Conservation (phyloP, 2,797 vertebrate species). For the Falco berigora region DNA sequence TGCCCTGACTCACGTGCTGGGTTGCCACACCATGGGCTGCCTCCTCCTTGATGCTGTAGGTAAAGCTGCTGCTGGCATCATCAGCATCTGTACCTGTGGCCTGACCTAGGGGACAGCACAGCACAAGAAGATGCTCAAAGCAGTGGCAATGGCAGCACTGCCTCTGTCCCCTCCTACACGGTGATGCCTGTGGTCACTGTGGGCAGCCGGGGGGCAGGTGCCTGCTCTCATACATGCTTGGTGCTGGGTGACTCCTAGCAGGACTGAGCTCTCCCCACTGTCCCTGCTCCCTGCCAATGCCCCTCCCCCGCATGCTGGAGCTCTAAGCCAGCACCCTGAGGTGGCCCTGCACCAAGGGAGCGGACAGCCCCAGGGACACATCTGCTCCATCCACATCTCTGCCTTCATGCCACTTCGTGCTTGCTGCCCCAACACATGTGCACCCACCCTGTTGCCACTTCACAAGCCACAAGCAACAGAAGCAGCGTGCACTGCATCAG, state of each 20-base stretch:
- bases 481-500: fast-evolving
- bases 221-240: not conserved
- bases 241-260: not conserved
- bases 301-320: not conserved
- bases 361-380: not conserved
- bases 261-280: not conserved
- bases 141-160: not conserved
- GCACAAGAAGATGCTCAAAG: not conserved
- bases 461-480: not conserved
- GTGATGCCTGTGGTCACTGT: fast-evolving
- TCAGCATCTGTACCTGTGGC: constrained; percentile 1
- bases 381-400: not conserved
- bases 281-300: not conserved
- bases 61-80: constrained; percentile 71
- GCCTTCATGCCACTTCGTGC: too few relatives aligned
- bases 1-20: constrained; percentile 60
- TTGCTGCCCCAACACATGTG: not conserved
- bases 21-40: constrained; percentile 29
- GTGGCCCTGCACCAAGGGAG: not conserved
- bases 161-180: not conserved
- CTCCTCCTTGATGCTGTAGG: constrained; percentile 74
- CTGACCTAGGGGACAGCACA: constrained; percentile 58
- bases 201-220: not conserved
- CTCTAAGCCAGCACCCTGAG: not conserved
- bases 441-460: not conserved